Conservation (phyloP, 2,888 invertebrate genomes). For the Heliconius ismenius region DNA sequence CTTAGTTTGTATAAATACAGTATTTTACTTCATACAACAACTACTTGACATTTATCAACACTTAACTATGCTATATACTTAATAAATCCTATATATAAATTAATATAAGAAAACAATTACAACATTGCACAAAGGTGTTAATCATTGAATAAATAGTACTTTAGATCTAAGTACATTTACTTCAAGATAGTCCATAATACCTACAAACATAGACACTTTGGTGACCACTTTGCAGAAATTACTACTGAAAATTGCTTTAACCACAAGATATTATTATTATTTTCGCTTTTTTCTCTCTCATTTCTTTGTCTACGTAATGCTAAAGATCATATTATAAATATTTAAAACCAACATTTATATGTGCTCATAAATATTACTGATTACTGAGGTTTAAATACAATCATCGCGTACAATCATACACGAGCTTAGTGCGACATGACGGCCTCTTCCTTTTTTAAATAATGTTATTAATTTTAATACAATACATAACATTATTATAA, state of each 20-base stretch:
- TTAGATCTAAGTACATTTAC: neutral
- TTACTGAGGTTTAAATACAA: too few species aligned
- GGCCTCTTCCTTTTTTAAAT: too few species aligned
- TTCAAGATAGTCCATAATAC: conserved; percentile 2
- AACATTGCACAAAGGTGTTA: conserved; percentile 21
- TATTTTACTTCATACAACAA: neutral
- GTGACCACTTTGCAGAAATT: conserved; percentile 7
- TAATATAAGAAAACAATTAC: conserved; percentile 7
- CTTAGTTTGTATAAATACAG: neutral
- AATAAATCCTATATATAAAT: neutral
- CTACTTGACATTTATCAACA: conserved; percentile 28
- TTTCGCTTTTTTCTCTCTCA: neutral
- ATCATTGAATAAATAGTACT: conserved; percentile 16
- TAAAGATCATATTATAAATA: too few species aligned
- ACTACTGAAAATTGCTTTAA: neutral
- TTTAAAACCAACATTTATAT: too few species aligned
- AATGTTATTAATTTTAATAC: too few species aligned
- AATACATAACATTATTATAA: too few species aligned
- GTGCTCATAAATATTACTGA: too few species aligned
- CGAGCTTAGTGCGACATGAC: too few species aligned
- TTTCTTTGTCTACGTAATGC: too few species aligned
- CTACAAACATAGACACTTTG: neutral
- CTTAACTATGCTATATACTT: neutral
- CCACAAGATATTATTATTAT: neutral
- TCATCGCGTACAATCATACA: too few species aligned